Evolutionary conservation across 2,888 invertebrate species (phyloP), one percentile per base, ranked within the genome.

Genomic region (Lasioglossum vierecki): DNA sequence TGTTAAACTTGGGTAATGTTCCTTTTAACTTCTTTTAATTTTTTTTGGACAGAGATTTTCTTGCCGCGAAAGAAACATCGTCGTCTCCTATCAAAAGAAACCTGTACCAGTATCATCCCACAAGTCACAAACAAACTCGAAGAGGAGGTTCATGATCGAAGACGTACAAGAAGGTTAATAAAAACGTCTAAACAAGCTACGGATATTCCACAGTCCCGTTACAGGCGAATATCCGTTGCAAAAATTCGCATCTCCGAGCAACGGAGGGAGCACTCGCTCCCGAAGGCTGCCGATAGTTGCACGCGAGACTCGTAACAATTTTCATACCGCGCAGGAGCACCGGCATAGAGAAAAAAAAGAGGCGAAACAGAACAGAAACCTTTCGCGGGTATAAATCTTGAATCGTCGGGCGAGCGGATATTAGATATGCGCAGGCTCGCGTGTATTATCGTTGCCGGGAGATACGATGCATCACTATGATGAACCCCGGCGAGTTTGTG

Each of bases 341-440:
- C 5, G 15, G 13, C 30, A 6, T 1, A 4, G n/a, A 15, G 30
- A 39, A 35, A 72, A 72, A 63, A 22, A 30, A 57, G n/a, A 57
- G 35, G 13, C 11, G 26, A 63, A 81, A 75, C 66, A 18, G 13
- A 53, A 68, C 13, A 49, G 60, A 70, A 44, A 26, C 49, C n/a
- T 70, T 76, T 49, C 44, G 39, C 13, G 22, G 15, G 73, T 83
- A 91, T 91, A 93, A 92, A 93, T 90, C 92, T 91, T 89, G 88
- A 87, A 92, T 90, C 89, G 81, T 63, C 81, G 91, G 85, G 90
- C 91, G 90, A 91, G 92, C 93, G 93, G 93, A 93, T 93, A 91
- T 91, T 91, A 90, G 89, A 93, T 91, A 90, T 88, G 90, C 79
- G 89, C 81, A n/a, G 87, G 88, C 86, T 86, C 77, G 85, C 83